A percentile compares a stretch with the other conserved stretches of the same genome.
Conservation (phyloP, 2,888 invertebrate genomes). For the Psylliodes chrysocephalus region DNA sequence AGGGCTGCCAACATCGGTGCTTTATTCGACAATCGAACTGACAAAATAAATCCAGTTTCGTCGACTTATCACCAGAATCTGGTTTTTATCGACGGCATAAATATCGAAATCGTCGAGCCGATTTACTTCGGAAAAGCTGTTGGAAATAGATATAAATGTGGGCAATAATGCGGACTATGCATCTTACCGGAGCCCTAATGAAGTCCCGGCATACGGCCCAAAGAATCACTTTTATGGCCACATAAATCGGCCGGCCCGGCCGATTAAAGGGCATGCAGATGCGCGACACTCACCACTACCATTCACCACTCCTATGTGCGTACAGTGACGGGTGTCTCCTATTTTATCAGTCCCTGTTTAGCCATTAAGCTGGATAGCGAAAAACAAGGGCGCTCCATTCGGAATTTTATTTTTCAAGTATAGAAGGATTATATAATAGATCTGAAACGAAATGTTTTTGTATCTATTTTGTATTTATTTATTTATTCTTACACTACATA, state of each 20-base stretch:
- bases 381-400: too few species aligned
- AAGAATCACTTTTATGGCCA: slow-evolving; percentile 63
- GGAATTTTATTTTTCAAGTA: too few species aligned
- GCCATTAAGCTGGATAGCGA: not conserved
- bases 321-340: slow-evolving; percentile 9
- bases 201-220: slow-evolving; percentile 61
- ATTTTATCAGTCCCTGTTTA: not conserved
- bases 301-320: not conserved
- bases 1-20: slow-evolving; percentile 29
- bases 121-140: slow-evolving; percentile 56
- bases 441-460: too few species aligned
- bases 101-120: slow-evolving; percentile 37
- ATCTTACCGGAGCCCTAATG: slow-evolving; percentile 62
- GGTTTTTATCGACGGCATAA: slow-evolving; percentile 33
- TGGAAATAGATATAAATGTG: slow-evolving; percentile 62
- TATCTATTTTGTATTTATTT: too few species aligned
- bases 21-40: slow-evolving; percentile 35
- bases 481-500: too few species aligned
- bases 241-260: slow-evolving; percentile 52
- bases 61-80: slow-evolving; percentile 34
- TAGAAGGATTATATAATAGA: too few species aligned
- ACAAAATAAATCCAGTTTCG: slow-evolving; percentile 32
- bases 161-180: slow-evolving; percentile 63
- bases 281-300: slow-evolving; percentile 52
- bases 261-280: slow-evolving; percentile 62